Percentiles rank a stretch among this genome's conserved stretches.
Conservation (phyloP, 2,888 invertebrate genomes). For the Agonum fuliginosum region DNA sequence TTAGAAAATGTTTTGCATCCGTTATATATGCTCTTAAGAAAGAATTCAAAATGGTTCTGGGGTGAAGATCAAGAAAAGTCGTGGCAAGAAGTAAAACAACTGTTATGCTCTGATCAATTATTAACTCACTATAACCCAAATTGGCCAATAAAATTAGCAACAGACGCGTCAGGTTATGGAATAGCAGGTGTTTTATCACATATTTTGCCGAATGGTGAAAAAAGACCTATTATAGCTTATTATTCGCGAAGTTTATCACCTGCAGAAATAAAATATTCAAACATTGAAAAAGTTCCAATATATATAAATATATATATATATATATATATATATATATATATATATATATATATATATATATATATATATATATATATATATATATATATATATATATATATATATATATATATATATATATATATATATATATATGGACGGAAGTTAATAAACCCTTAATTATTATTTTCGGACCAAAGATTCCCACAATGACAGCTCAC, state of each 20-base stretch:
- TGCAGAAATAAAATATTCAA: not conserved
- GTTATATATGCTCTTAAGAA: conserved; percentile 63
- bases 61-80: conserved; percentile 62
- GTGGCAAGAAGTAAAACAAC: conserved; percentile 60
- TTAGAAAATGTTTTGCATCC: conserved; percentile 63
- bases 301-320: not conserved
- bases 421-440: not conserved
- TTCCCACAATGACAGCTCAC: not conserved
- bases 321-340: not conserved
- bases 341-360: not conserved
- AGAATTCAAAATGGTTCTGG: conserved; percentile 64
- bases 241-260: not conserved
- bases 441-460: not conserved
- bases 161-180: not conserved
- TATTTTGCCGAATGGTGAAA: not conserved
- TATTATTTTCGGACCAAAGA: not conserved
- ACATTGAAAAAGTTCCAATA: not conserved
- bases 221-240: not conserved
- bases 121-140: not conserved
- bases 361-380: not conserved
- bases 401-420: not conserved
- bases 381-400: not conserved
- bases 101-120: not conserved
- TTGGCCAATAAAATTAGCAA: not conserved
- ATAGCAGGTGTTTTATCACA: not conserved